Evolutionary conservation across 2,113 vertebrate species (phyloP), one percentile per base, ranked within the genome.

Genomic region (Spheniscus mendiculus): DNA sequence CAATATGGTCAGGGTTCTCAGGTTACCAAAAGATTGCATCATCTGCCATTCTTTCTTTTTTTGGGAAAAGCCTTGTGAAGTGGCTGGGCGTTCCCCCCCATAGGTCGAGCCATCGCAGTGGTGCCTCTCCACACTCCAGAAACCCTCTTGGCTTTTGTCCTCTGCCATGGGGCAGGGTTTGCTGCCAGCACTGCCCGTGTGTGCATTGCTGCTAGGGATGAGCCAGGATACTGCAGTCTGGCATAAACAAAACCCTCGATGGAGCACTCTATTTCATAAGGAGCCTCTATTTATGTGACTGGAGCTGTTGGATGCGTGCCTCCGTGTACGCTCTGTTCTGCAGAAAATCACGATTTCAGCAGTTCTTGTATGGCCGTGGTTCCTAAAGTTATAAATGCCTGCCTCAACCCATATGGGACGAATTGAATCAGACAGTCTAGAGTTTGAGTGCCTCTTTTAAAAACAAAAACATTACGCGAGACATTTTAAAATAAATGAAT

Each of bases 381-480:
- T 19, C 42, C 56, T 34, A 2, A 8, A 47, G 87, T 7, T 49
- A 12, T 12, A 34, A 63, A 21, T 2, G 20, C 16, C 34, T 58
- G 42, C 47, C 77, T 61, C 30, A 18, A 2, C 27, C 63, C 22
- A 3, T 7, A 1, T 0, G 8, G 81, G 53, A 12, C 25, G 29
- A 2, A 22, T 3, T 9, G 12, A 27, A 17, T n/a, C 44, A 8
- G 34, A 5, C 42, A 13, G 45, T 9, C 38, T 6, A 2, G 29
- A 34, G 44, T 4, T 9, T 2, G 26, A 42, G 67, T 3, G 32
- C 55, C n/a, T 36, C 66, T 47, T 5, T 11, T 11, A 4, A 42
- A 71, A 23, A 12, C 32, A 40, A 15, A 67, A 52, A 6, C 19
- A 3, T 18, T 0, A 0, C 0, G 2, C 20, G 62, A 38, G 62